Base-by-base conservation (phyloP, 2,797 vertebrate genomes). In the Vireo griseus region DNA sequence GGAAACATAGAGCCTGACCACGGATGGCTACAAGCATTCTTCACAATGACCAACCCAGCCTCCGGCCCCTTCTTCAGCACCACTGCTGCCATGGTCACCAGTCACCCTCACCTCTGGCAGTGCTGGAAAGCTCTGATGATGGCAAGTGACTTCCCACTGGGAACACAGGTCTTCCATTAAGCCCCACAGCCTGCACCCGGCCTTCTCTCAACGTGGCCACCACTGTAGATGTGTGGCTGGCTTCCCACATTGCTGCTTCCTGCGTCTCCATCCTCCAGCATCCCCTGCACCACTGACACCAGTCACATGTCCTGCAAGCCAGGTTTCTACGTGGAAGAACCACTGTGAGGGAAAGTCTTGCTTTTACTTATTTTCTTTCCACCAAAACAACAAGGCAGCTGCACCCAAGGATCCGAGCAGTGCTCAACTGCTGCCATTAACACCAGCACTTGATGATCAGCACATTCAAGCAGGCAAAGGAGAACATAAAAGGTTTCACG, bases 181-280 rank as follows among this genome's bases (percentile, higher is more conserved):
- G 4, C 11, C 26, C 17, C 11, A 16, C 28, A 57, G 5, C 10
- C 25, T 3, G 1, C 6, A 20, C 8, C 16, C 54, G 57, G 12
- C 22, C n/a, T 72, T 54, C 37, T 55, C 33, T 20, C 50, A 78
- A 35, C 22, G 18, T 0, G 8, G 58, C 10, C 68, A 80, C 29
- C 45, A 55, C 2, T 0, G 0, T 24, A 47, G 40, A 52, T 8
- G 8, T 0, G 0, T 13, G 18, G 21, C 0, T 61, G 40, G 50
- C 47, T 52, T 59, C 63, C 45, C 51, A 31, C 2, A 16, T 2
- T 19, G 39, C 61, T 69, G 69, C 51, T 54, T 67, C 52, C 40
- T 39, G 15, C 17, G 12, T 25, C 44, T 50, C 47, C 47, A 61
- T 24, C 25, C 39, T 33, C 57, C 71, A 87, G 47, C n/a, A 74